Evolutionary conservation across 2,113 vertebrate genomes (phyloP), one percentile per base, ranked within the genome.

Genomic region (Fukomys damarensis): DNA sequence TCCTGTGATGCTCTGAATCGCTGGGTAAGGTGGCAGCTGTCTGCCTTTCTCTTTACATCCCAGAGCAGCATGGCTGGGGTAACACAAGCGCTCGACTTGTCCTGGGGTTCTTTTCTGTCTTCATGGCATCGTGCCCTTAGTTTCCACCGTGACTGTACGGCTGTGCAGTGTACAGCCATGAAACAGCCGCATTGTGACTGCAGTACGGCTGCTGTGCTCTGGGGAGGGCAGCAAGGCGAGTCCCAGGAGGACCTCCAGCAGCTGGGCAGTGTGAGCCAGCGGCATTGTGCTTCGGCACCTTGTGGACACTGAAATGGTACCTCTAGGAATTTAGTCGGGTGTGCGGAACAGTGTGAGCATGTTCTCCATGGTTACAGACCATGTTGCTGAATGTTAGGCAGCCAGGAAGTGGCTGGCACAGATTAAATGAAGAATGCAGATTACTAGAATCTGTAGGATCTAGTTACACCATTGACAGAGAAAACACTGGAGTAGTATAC

Each of bases 1-100:
- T 87, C 99, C 72, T 98, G 98, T 46, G 99, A 99, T 61, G 97
- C 99, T 1, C 98, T 99, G 94, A 99, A 99, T 98, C 99, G 99
- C 98, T 99, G 99, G 99, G 99, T 99, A 98, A 99, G 98, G 88
- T 0, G 30, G 24, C 49, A 35, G n/a, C 30, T 59, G 9, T 16
- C n/a, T 17, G 7, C 65, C 7, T n/a, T 54, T 30, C n/a, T 9
- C 61, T 54, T n/a, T 26, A 38, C 2, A 0, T 49, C 79, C 38
- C 5, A 2, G 22, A 49, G 22, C 66, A 77, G 70, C 24, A 1
- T 9, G 28, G 63, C 41, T 68, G 49, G 22, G 58, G 35, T 10
- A 11, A 3, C 11, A 7, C 0, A 32, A 46, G 66, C 0, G 0
- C n/a, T 28, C 14, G 61, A 10, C 61, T 41, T 68, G 0, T 41